Conservation (phyloP, 2,797 vertebrate species). For the Melopsittacus undulatus region DNA sequence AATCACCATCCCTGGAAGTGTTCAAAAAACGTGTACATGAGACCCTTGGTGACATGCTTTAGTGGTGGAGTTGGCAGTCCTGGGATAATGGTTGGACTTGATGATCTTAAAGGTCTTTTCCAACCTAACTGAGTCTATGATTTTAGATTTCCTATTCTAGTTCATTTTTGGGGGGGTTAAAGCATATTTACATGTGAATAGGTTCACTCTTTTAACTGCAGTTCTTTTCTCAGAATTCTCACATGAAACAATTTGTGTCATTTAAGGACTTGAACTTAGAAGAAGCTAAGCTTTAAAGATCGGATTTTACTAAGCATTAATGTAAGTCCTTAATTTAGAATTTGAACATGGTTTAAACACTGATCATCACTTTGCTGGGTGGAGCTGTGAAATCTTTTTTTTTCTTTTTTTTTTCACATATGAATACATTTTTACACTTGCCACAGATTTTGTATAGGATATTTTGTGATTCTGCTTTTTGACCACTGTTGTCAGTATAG, state of each 20-base stretch:
- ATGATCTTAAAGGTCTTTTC: not conserved
- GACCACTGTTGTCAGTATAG: not conserved
- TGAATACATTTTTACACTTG: not conserved
- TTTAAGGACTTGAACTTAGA: not conserved
- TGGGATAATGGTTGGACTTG: not conserved
- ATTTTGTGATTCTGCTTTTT: slow-evolving; percentile 19
- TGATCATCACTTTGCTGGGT: not conserved
- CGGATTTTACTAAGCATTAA: not conserved
- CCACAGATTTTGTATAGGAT: not conserved
- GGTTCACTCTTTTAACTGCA: not conserved
- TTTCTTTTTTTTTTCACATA: too few species aligned
- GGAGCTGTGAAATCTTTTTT: not conserved
- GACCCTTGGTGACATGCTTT: not conserved
- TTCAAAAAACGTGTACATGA: not conserved
- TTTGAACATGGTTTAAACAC: not conserved
- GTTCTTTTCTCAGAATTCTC: not conserved
- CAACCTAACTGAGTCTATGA: not conserved
- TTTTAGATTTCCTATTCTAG: not conserved
- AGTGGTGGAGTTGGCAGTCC: not conserved
- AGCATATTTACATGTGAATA: not conserved
- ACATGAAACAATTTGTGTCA: not conserved
- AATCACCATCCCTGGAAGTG: not conserved
- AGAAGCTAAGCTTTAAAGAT: not conserved
- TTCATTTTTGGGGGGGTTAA: not conserved
- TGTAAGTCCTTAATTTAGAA: not conserved